These are phyloP conservation scores for Papilio aristodemus DNA, from an alignment of 1,140 invertebrate species.

Conservation along the genomic window DNA sequence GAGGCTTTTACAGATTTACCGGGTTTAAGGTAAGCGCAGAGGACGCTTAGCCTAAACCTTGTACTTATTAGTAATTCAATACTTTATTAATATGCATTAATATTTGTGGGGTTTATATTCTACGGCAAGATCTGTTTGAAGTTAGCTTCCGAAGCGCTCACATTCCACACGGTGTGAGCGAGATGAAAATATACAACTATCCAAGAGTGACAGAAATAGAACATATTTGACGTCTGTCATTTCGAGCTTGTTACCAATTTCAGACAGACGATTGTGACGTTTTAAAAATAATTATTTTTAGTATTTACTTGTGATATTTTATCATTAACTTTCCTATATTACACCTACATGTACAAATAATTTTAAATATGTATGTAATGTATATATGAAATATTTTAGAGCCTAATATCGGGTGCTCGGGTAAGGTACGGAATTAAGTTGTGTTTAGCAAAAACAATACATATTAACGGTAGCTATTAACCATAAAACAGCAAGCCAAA, in stretches of 20 bases:
- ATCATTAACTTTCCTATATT: slow-evolving; percentile 29
- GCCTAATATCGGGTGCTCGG: background rate
- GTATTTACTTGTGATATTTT: slow-evolving; percentile 38
- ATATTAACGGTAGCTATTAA: no score
- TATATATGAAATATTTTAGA: background rate
- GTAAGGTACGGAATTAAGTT: background rate
- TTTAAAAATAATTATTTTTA: slow-evolving; percentile 13
- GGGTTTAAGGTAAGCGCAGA: no score
- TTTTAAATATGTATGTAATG: slow-evolving; percentile 33
- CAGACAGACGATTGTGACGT: background rate
- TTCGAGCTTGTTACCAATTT: background rate
- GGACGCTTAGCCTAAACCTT: no score
- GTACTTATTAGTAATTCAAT: no score
- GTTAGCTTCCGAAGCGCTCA: background rate
- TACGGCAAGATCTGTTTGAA: background rate
- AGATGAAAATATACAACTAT: background rate
- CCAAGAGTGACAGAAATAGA: background rate
- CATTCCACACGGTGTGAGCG: background rate
- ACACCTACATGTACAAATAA: slow-evolving; percentile 41
- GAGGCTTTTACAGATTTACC: no score
- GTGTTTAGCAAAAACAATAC: no score
- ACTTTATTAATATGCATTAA: no score
- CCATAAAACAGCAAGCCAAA: background rate
- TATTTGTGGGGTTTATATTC: background rate
- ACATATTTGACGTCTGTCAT: no score